phyloP scores from a whole-genome alignment of 2,797 vertebrate species.

The Myotis planiceps region DNA sequence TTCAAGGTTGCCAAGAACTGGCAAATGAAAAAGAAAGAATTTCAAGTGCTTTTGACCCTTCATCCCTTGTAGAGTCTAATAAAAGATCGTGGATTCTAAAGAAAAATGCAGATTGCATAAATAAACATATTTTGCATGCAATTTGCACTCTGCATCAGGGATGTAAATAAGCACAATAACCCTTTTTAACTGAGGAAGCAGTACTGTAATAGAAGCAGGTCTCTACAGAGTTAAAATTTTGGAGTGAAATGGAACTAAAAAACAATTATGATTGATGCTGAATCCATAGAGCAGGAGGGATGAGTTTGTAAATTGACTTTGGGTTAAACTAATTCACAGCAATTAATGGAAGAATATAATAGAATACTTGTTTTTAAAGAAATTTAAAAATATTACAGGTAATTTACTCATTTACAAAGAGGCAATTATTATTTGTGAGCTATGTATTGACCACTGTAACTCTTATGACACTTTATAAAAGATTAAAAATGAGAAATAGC shows the following conservation, averaged over 20 bases:
- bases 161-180: neutral
- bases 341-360: slow-evolving; percentile 36
- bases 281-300: neutral
- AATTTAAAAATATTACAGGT: neutral
- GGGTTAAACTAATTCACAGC: slow-evolving; percentile 35
- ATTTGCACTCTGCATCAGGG: neutral
- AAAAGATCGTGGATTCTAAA: neutral
- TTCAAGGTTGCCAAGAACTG: neutral
- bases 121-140: neutral
- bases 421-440: slow-evolving; percentile 22
- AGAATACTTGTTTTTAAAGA: slow-evolving; percentile 12
- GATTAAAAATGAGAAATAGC: slow-evolving; percentile 22
- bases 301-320: slow-evolving; percentile 6
- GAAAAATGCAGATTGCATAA: slow-evolving; percentile 10
- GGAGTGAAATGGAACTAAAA: slow-evolving; percentile 55
- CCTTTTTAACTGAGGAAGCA: slow-evolving; percentile 6
- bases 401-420: slow-evolving; percentile 46
- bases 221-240: slow-evolving; percentile 49
- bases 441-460: slow-evolving; percentile 3
- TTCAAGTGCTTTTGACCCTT: neutral
- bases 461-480: neutral
- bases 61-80: neutral
- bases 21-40: neutral
- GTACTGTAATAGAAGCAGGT: neutral
- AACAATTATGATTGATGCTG: neutral